Evolutionary conservation across 2,888 invertebrate species (phyloP).

Genomic region (Hypena proboscidalis): DNA sequence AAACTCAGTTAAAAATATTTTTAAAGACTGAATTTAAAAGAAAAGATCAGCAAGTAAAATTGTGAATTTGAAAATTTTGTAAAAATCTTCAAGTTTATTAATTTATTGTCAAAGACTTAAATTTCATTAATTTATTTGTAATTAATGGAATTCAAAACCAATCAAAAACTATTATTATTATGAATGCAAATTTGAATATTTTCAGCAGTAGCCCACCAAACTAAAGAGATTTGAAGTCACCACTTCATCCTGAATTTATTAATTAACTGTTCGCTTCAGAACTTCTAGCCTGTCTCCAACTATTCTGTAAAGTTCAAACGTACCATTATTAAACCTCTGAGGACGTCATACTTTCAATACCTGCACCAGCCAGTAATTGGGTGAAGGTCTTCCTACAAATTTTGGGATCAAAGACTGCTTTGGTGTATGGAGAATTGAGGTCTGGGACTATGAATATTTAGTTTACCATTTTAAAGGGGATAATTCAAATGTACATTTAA

Average conservation of each 20-base stretch:
- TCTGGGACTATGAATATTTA: neutral
- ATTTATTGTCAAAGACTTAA: too few relatives aligned
- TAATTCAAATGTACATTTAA: too few relatives aligned
- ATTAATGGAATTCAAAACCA: too few relatives aligned
- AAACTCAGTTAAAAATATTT: too few relatives aligned
- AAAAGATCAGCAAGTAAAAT: too few relatives aligned
- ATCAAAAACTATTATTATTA: too few relatives aligned
- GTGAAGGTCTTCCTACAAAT: constrained; percentile 31
- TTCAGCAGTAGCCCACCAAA: neutral
- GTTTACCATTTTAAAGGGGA: neutral
- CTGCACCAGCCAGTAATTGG: constrained; percentile 26
- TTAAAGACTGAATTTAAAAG: too few relatives aligned
- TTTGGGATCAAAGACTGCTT: constrained; percentile 32
- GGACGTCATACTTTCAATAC: constrained; percentile 14
- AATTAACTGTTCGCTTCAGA: constrained; percentile 4
- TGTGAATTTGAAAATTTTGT: too few relatives aligned
- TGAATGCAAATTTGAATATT: too few relatives aligned
- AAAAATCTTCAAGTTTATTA: too few relatives aligned
- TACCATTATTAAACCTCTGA: constrained; percentile 10
- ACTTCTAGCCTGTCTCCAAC: constrained; percentile 6
- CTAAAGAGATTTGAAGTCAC: constrained; percentile 3
- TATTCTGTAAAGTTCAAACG: constrained; percentile 13
- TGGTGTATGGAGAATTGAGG: neutral
- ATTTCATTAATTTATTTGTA: too few relatives aligned
- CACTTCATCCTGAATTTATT: constrained; percentile 8